Evolutionary conservation across 1,140 invertebrate genomes (phyloP).

Genomic region (Bombus breviceps): DNA sequence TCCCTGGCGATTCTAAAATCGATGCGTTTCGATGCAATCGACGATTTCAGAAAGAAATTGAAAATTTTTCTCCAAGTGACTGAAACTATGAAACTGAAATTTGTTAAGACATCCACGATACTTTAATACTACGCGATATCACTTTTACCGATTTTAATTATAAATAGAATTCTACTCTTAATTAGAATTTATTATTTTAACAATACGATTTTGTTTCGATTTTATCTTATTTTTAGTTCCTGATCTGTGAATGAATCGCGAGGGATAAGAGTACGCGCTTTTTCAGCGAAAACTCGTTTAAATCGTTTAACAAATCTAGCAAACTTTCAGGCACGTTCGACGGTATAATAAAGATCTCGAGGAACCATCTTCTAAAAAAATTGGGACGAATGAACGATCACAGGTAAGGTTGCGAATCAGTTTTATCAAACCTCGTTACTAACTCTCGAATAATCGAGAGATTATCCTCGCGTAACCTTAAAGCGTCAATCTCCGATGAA

Average conservation of each 20-base stretch:
- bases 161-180: too few species aligned
- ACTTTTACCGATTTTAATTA: too few species aligned
- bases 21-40: background rate
- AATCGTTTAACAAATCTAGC: background rate
- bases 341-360: background rate
- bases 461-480: background rate
- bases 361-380: slow-evolving; percentile 6
- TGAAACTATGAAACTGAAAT: background rate
- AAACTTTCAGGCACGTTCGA: slow-evolving; percentile 1
- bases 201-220: background rate
- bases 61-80: background rate
- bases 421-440: background rate
- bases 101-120: background rate
- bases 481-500: background rate
- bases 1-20: background rate
- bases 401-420: slow-evolving; percentile 3
- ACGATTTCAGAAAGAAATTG: background rate
- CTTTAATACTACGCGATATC: too few species aligned
- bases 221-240: background rate
- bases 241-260: background rate
- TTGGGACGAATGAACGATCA: slow-evolving; percentile 26
- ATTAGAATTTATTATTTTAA: background rate
- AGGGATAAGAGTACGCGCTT: background rate
- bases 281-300: background rate
- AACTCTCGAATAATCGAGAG: background rate